phyloP scores from a whole-genome alignment of 1,140 invertebrate species.

The Agrilus planipennis region DNA sequence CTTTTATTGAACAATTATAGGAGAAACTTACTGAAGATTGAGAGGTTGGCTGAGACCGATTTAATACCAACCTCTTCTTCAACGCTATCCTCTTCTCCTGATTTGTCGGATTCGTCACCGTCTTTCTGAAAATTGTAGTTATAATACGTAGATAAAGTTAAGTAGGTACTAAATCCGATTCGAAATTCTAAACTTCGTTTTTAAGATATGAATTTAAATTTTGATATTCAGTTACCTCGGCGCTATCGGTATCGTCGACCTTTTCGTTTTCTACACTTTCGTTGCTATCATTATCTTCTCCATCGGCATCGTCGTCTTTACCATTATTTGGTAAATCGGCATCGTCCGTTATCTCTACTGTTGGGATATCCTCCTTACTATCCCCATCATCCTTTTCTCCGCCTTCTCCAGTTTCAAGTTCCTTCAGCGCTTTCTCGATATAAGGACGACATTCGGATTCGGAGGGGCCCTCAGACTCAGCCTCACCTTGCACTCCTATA shows the following conservation, averaged over 20 bases:
- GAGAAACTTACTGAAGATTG: too few relatives aligned
- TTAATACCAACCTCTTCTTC: too few relatives aligned
- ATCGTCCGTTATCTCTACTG: slow-evolving; percentile 38
- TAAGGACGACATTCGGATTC: slow-evolving; percentile 79
- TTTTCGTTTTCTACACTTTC: slow-evolving; percentile 34
- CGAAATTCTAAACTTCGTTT: too few relatives aligned
- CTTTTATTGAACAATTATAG: too few relatives aligned
- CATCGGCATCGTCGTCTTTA: slow-evolving; percentile 28
- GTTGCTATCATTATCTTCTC: slow-evolving; percentile 27
- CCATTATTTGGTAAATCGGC: slow-evolving; percentile 35
- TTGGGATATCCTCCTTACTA: slow-evolving; percentile 53
- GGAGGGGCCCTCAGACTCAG: slow-evolving; percentile 41
- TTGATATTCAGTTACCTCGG: background rate
- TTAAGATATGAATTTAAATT: too few relatives aligned
- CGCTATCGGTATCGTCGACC: slow-evolving; percentile 29
- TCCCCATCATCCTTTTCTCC: slow-evolving; percentile 32
- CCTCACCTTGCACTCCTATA: slow-evolving; percentile 42
- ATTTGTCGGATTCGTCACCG: too few relatives aligned
- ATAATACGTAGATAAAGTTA: too few relatives aligned
- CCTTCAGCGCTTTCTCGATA: slow-evolving; percentile 74
- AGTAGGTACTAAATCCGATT: too few relatives aligned
- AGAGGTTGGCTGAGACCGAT: too few relatives aligned
- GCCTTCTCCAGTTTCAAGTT: slow-evolving; percentile 53
- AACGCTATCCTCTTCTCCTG: too few relatives aligned
- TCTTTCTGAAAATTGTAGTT: too few relatives aligned